Percentiles rank a stretch among this genome's conserved stretches.
These are phyloP conservation scores for Melopsittacus undulatus DNA, from an alignment of 2,797 vertebrate species.

Conservation along the genomic window DNA sequence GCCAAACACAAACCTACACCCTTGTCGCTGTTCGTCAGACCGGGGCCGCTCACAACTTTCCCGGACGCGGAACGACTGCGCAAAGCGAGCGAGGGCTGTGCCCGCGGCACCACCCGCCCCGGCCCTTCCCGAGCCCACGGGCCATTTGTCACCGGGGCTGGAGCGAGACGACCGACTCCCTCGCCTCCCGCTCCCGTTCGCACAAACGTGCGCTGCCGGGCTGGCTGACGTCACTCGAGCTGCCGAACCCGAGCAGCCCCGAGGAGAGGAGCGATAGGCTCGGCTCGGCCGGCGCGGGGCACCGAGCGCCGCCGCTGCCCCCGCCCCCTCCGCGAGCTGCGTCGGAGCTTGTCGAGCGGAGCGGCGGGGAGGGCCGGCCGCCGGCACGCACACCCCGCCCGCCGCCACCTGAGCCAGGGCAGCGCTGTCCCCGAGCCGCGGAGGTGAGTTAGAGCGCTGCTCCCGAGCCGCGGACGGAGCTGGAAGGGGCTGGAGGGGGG, in stretches of 20 bases:
- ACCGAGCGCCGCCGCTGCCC: not conserved
- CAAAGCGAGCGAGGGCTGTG: not conserved
- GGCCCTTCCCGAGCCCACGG: not conserved
- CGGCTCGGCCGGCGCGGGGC: too few relatives aligned
- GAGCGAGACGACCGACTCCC: conserved; percentile 57
- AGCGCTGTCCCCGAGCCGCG: not conserved
- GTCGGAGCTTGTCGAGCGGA: not conserved
- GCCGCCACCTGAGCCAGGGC: not conserved
- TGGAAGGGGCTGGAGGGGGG: too few relatives aligned
- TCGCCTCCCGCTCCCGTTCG: conserved; percentile 56
- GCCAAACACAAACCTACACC: not conserved
- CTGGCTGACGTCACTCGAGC: conserved; percentile 87
- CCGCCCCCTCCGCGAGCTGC: not conserved
- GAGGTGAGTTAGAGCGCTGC: not conserved
- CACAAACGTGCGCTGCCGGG: conserved; percentile 88
- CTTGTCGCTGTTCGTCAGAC: not conserved
- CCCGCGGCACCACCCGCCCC: not conserved
- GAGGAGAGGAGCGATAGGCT: not conserved
- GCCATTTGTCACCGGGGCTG: not conserved
- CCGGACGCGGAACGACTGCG: not conserved
- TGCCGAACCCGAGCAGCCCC: not conserved
- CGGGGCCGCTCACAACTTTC: not conserved
- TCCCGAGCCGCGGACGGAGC: not conserved
- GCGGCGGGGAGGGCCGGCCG: not conserved
- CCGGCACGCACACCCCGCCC: not conserved